Evolutionary conservation across 2,888 invertebrate species (phyloP), one percentile per base, ranked within the genome.

Genomic region (Eulithis testata): DNA sequence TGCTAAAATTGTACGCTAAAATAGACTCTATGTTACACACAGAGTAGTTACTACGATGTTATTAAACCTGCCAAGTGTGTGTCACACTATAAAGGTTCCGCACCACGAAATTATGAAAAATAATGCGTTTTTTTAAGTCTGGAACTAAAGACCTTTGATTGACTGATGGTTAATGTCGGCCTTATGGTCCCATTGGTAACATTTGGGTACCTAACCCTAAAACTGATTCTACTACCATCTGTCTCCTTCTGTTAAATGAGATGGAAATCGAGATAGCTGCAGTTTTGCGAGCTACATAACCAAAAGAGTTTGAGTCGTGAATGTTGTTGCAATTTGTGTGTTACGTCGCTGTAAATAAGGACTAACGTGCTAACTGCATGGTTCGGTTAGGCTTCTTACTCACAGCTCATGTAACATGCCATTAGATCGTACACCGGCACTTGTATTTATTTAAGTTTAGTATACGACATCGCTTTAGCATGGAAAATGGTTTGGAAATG

Each of bases 371-470:
- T 55, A 66, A 69, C 68, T 65, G 79, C 80, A 79, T 78, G 81
- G 63, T 63, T 68, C 62, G 60, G 56, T 11, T 59, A 69, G 52
- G 79, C 79, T 81, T 77, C 60, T 76, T 73, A 68, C 69, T 74
- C 79, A 82, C 80, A 59, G 76, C 74, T 80, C 83, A 81, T 81
- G 78, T 79, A 75, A 77, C 81, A 78, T 78, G 68, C 76, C 78
- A 81, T 79, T 78, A 78, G 77, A 66, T 62, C 77, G 77, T 77
- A 74, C 87, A 84, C 78, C 74, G 66, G 83, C 86, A 86, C 87
- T 68, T 80, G 76, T 74, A 37, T 75, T 81, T 78, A 69, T 73
- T 76, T 75, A 62, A 64, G 71, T 77, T 76, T 65, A 70, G 75
- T 78, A 75, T 74, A 69, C 72, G 71, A 62, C 74, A 72, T 69